Percentiles rank a stretch among this genome's conserved stretches.
phyloP scores from a whole-genome alignment of 1,140 invertebrate species.

The Heterodera schachtii region DNA sequence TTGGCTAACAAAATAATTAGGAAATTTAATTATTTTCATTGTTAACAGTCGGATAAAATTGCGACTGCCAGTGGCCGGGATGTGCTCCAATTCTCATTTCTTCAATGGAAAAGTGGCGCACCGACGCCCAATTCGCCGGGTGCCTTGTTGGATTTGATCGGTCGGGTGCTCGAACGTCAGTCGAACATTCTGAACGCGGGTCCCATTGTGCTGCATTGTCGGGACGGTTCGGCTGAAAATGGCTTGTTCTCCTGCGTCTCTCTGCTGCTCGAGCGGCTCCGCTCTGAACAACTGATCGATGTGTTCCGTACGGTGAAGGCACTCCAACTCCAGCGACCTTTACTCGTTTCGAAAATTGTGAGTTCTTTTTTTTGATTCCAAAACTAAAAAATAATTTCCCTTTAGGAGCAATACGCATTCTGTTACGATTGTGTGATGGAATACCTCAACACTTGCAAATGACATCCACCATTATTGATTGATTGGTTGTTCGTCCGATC shows the following conservation, averaged over 20 bases:
- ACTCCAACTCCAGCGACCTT: conserved; percentile 51
- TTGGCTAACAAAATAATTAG: neutral
- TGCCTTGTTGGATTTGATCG: conserved; percentile 56
- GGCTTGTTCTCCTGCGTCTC: conserved; percentile 67
- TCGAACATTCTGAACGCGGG: conserved; percentile 46
- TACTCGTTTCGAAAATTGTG: conserved; percentile 53
- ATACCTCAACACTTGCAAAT: conserved; percentile 45
- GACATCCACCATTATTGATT: neutral
- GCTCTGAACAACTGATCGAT: conserved; percentile 68
- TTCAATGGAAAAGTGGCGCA: conserved; percentile 43
- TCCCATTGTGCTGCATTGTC: conserved; percentile 62
- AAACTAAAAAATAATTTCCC: conserved; percentile 3
- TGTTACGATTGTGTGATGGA: conserved; percentile 55
- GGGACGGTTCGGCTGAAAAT: conserved; percentile 66
- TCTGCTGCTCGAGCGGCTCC: conserved; percentile 67
- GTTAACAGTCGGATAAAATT: conserved; percentile 34
- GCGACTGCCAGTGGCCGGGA: conserved; percentile 38
- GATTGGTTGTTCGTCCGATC: too few relatives aligned
- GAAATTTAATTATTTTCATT: conserved; percentile 6
- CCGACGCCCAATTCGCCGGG: conserved; percentile 40
- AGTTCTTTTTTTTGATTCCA: conserved; percentile 20
- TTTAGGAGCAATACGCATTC: conserved; percentile 62
- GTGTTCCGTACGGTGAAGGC: conserved; percentile 69
- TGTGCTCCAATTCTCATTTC: conserved; percentile 48
- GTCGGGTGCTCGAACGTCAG: conserved; percentile 56